Conservation (phyloP, 2,113 vertebrate genomes). For the Cynopterus brachyotis region DNA sequence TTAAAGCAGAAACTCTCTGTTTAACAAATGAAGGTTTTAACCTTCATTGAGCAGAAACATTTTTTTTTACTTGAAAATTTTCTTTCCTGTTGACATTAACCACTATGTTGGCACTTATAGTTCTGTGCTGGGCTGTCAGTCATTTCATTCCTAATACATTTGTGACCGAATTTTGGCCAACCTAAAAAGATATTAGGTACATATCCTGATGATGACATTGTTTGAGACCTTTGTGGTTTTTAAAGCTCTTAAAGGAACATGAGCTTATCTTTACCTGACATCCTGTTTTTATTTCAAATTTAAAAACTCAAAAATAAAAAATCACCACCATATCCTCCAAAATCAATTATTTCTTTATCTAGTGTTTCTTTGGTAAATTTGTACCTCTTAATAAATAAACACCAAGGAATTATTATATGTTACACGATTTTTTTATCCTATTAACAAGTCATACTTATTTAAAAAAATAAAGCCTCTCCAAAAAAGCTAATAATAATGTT, state of each 20-base stretch:
- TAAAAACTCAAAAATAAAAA: not conserved
- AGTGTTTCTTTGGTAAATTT: not conserved
- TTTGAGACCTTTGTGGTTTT: not conserved
- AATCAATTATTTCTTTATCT: not conserved
- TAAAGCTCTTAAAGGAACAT: not conserved
- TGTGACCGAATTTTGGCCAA: not conserved
- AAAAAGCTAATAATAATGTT: not conserved
- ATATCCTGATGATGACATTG: not conserved
- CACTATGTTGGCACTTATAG: not conserved
- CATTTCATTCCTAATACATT: not conserved
- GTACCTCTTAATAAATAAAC: not conserved
- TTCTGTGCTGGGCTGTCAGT: not conserved
- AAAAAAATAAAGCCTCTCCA: not conserved
- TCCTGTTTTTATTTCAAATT: not conserved
- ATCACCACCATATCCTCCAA: not conserved
- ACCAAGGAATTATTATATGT: not conserved
- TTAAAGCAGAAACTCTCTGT: conserved; percentile 19
- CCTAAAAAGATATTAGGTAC: not conserved
- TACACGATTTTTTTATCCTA: not conserved
- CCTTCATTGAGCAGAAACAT: not conserved
- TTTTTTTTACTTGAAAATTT: conserved; percentile 20
- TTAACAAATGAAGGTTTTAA: conserved; percentile 56
- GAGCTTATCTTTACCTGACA: not conserved
- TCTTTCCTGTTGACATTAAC: not conserved
- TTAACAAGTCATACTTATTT: not conserved